Evolutionary conservation across 2,113 vertebrate genomes (phyloP).

Genomic region (Hystrix brachyura): DNA sequence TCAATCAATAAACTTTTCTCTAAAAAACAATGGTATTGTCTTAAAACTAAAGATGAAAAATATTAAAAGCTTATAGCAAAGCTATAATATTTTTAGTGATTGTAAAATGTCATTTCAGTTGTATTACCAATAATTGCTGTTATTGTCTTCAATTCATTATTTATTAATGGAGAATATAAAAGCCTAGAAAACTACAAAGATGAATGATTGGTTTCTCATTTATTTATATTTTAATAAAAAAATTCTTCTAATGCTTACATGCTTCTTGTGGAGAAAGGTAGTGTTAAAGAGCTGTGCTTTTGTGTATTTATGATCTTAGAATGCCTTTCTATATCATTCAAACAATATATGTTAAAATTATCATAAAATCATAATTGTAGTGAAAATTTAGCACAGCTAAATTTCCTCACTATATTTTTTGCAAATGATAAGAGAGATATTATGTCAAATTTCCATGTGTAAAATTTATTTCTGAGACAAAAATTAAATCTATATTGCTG

Average conservation of each 20-base stretch:
- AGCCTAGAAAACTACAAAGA: neutral
- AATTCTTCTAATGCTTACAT: neutral
- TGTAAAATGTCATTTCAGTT: constrained; percentile 61
- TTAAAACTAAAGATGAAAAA: constrained; percentile 27
- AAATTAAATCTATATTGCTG: neutral
- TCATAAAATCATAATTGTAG: neutral
- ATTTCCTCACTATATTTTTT: neutral
- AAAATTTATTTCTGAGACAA: neutral
- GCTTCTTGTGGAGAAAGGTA: neutral
- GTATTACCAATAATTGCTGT: neutral
- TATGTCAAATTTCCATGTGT: neutral
- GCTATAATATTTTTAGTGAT: neutral
- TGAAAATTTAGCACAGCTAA: neutral
- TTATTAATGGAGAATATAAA: constrained; percentile 46
- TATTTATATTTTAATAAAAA: neutral
- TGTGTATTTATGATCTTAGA: neutral
- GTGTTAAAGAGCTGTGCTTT: neutral
- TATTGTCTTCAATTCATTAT: neutral
- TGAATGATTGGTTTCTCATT: neutral
- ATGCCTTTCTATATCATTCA: neutral
- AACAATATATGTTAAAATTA: neutral
- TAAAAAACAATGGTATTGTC: neutral
- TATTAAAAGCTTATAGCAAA: constrained; percentile 35
- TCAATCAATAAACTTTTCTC: constrained; percentile 42
- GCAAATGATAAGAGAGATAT: neutral